Evolutionary conservation across 2,113 vertebrate genomes (phyloP).

Genomic region (Ictalurus punctatus): DNA sequence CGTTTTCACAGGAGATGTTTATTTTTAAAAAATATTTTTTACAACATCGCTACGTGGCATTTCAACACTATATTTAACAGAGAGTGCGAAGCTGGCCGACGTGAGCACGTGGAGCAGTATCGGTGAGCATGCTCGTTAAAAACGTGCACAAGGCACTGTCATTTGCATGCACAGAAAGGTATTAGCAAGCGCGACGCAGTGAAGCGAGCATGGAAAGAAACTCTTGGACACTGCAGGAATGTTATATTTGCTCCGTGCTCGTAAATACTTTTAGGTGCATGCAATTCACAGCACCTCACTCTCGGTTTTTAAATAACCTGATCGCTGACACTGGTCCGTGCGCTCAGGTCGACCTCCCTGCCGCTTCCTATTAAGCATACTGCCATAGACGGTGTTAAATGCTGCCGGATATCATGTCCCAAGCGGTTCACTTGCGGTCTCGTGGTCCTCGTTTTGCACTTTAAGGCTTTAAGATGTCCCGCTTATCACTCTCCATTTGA

Average conservation of each 20-base stretch:
- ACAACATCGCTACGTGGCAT: not conserved
- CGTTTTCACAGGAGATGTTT: not conserved
- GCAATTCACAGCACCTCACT: not conserved
- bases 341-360: not conserved
- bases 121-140: not conserved
- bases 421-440: not conserved
- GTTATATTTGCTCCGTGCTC: not conserved
- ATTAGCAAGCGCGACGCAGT: not conserved
- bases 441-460: not conserved
- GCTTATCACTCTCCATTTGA: not conserved
- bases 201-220: not conserved
- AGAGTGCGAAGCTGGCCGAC: not conserved
- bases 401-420: not conserved
- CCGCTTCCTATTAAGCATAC: not conserved
- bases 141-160: not conserved
- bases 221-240: not conserved
- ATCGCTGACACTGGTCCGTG: not conserved
- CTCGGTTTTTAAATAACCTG: not conserved
- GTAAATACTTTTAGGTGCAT: not conserved
- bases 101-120: not conserved
- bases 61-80: not conserved
- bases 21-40: too few species aligned
- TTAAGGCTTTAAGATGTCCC: not conserved
- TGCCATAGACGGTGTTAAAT: not conserved
- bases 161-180: conserved; percentile 14